phyloP scores from a whole-genome alignment of 1,140 invertebrate genomes.

The Pentalonia nigronervosa region DNA sequence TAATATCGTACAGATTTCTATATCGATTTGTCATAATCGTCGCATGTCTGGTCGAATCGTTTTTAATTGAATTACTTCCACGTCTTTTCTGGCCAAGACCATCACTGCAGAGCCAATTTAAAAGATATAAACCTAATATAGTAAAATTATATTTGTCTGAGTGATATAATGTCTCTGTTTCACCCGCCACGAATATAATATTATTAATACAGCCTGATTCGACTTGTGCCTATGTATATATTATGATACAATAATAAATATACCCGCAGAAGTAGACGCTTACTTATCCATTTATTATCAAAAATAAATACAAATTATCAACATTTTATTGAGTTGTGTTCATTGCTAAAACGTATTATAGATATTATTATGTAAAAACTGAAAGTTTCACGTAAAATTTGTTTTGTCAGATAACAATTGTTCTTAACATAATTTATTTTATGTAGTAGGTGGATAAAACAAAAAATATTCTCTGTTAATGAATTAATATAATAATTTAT shows the following conservation, averaged over 20 bases:
- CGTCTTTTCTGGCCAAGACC: not conserved
- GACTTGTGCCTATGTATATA: not conserved
- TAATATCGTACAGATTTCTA: not conserved
- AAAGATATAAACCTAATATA: not conserved
- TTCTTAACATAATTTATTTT: not conserved
- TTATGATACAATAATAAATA: not conserved
- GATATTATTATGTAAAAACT: not conserved
- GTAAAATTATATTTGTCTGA: not conserved
- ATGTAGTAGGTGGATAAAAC: not conserved
- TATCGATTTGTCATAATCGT: constrained; percentile 14
- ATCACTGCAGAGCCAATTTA: too few relatives aligned
- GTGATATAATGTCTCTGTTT: not conserved
- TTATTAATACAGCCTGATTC: not conserved
- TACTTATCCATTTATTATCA: not conserved
- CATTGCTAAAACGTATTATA: not conserved
- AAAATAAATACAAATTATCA: not conserved
- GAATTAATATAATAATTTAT: not conserved
- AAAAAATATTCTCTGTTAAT: not conserved
- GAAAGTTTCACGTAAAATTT: not conserved
- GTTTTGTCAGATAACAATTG: not conserved
- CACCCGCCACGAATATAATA: not conserved
- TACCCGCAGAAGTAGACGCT: not conserved
- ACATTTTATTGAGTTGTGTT: not conserved
- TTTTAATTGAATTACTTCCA: not conserved
- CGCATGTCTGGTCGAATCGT: not conserved